Evolutionary conservation across 2,113 vertebrate species (phyloP).

Genomic region (Grammomys surdaster): DNA sequence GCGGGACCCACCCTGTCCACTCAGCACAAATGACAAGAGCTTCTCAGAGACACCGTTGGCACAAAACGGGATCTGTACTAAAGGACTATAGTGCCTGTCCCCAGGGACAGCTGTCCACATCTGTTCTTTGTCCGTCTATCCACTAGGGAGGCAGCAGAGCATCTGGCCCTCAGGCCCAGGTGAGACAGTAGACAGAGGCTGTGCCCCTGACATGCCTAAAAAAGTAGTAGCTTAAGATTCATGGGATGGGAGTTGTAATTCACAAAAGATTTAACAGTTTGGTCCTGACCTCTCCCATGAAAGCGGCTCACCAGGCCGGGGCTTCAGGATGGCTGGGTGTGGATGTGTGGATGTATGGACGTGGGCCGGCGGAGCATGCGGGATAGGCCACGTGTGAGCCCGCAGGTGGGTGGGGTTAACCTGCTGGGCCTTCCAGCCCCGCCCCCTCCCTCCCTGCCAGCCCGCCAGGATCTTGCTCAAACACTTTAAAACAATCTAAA

Average conservation of each 20-base stretch:
- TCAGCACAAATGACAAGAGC: rapidly evolving
- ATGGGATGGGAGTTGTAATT: rapidly evolving
- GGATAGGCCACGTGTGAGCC: too few species aligned
- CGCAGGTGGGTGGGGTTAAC: background rate
- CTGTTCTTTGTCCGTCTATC: background rate
- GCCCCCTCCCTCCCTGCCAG: background rate
- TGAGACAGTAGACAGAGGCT: background rate
- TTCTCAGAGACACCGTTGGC: background rate
- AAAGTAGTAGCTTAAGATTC: background rate
- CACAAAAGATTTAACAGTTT: background rate
- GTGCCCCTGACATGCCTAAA: rapidly evolving
- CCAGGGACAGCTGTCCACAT: rapidly evolving
- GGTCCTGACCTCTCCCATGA: background rate
- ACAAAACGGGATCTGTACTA: background rate
- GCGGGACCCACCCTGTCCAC: too few species aligned
- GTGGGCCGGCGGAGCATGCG: background rate
- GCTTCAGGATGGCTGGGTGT: background rate
- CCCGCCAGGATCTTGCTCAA: slow-evolving; percentile 62
- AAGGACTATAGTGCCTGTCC: background rate
- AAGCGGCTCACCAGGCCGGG: background rate
- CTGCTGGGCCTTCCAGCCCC: background rate
- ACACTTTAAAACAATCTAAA: slow-evolving; percentile 76
- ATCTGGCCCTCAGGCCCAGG: too few species aligned
- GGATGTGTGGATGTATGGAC: background rate
- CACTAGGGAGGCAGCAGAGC: background rate